Percentiles rank a stretch among this genome's conserved stretches.
These are phyloP conservation scores for Raja brachyura DNA, from an alignment of 2,113 vertebrate species.

Conservation along the genomic window DNA sequence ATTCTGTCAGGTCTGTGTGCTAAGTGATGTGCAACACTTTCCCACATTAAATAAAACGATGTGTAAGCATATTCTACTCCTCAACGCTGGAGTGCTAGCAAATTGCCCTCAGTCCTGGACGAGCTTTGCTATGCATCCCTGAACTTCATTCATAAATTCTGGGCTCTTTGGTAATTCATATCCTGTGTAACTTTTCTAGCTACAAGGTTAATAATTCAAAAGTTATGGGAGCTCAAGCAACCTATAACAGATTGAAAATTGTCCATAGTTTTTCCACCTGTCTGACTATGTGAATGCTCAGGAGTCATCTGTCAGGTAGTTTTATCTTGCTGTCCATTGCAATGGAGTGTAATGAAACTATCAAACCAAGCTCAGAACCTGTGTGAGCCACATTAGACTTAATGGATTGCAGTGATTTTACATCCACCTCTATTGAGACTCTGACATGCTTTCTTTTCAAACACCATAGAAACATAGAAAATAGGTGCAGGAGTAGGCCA, in stretches of 20 bases:
- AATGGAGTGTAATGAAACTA: not conserved
- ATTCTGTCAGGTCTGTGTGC: too few relatives aligned
- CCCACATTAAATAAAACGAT: too few relatives aligned
- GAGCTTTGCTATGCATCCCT: not conserved
- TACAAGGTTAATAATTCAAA: slow-evolving; percentile 31
- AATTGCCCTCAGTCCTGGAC: too few relatives aligned
- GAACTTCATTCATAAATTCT: not conserved
- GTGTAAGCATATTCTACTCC: too few relatives aligned
- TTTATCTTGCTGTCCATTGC: not conserved
- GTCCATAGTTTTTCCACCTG: slow-evolving; percentile 17
- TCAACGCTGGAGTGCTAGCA: too few relatives aligned
- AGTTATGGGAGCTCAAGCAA: not conserved
- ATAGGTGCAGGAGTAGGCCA: too few relatives aligned
- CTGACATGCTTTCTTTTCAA: not conserved
- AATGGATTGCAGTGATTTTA: not conserved
- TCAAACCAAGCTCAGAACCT: not conserved
- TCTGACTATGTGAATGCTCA: not conserved
- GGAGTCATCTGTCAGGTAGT: not conserved
- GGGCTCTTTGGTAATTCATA: not conserved
- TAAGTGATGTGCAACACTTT: too few relatives aligned
- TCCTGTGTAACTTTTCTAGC: not conserved
- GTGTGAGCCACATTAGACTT: not conserved
- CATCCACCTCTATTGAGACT: not conserved
- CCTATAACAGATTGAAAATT: slow-evolving; percentile 8
- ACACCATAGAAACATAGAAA: not conserved